Conservation (phyloP, 2,888 invertebrate species). For the Drosophila flavopinicola region DNA sequence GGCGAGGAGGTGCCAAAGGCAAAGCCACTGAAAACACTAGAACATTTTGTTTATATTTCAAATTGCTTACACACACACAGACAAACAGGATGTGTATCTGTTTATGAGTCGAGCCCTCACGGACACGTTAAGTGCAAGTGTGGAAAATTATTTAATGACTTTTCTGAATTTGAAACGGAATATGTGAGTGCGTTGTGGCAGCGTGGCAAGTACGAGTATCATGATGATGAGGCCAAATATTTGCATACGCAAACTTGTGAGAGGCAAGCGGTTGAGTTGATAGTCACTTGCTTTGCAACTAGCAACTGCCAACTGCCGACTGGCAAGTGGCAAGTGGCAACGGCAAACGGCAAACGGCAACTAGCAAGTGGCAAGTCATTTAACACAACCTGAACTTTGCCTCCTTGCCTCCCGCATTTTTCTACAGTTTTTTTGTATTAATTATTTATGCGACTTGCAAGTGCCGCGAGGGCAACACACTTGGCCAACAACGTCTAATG, state of each 20-base stretch:
- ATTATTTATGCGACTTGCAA: constrained; percentile 71
- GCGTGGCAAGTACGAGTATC: constrained; percentile 39
- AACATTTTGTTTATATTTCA: constrained; percentile 62
- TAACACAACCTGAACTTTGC: constrained; percentile 40
- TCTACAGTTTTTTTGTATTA: constrained; percentile 71
- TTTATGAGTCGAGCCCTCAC: constrained; percentile 25
- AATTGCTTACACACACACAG: constrained; percentile 52
- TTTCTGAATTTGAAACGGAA: constrained; percentile 79
- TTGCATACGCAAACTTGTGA: constrained; percentile 68
- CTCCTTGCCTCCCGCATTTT: constrained; percentile 39
- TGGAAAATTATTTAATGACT: constrained; percentile 82
- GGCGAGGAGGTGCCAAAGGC: constrained; percentile 1
- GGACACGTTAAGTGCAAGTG: constrained; percentile 72
- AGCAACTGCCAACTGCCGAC: constrained; percentile 12
- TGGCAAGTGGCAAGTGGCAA: constrained; percentile 26
- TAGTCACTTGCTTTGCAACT: constrained; percentile 37
- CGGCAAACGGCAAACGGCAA: constrained; percentile 38
- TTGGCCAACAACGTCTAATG: constrained; percentile 63
- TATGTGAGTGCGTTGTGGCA: constrained; percentile 71
- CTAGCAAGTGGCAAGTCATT: constrained; percentile 66
- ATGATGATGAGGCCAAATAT: constrained; percentile 70
- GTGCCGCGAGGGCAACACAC: constrained; percentile 31
- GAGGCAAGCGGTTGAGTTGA: constrained; percentile 45
- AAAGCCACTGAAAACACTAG: constrained; percentile 27
- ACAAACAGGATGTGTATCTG: constrained; percentile 30